Base-by-base conservation (phyloP, 2,113 vertebrate species). In the Steatornis caripensis region DNA sequence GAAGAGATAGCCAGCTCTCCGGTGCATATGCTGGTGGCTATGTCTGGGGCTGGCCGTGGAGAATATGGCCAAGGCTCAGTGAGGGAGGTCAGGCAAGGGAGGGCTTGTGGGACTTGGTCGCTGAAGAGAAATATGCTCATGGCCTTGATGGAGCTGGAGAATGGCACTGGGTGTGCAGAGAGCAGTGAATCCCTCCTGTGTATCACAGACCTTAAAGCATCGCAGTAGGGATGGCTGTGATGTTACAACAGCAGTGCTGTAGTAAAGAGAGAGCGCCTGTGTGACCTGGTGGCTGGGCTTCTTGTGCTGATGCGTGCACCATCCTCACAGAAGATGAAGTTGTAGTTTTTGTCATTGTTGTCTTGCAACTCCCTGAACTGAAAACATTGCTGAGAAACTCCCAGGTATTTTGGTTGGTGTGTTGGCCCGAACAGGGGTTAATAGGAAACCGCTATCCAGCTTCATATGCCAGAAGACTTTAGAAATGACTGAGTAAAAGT, bases 221-320 rank as follows among this genome's bases (percentile, higher is more conserved):
- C 45, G 6, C 0, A 0, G 39, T 27, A 24, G 70, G 70, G n/a
- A 19, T 48, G 68, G 30, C 62, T 39, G 74, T 5, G 5, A 10
- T 34, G 53, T 57, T 68, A 2, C 11, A 57, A 45, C 19, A 41
- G 49, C 36, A n/a, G 30, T 37, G 36, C 57, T 78, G 4, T 22
- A 15, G 5, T 8, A 41, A 21, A 0, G 0, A 74, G 45, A 16
- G 32, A 11, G 11, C 62, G 17, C 26, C 41, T 15, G 11, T 55
- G 70, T 32, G 37, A 74, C 39, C 39, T 78, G 29, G 8, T 55
- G 54, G 12, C 64, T 41, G 39, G 22, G 26, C 19, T 77, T 72
- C 29, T 60, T 45, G 12, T 30, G 36, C 64, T 77, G 41, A 10
- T 54, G 21, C 45, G 24, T 51, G 36, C 17, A 5, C 22, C 5